Base-by-base conservation (phyloP, 2,113 vertebrate genomes). In the Brachypteracias leptosomus region DNA sequence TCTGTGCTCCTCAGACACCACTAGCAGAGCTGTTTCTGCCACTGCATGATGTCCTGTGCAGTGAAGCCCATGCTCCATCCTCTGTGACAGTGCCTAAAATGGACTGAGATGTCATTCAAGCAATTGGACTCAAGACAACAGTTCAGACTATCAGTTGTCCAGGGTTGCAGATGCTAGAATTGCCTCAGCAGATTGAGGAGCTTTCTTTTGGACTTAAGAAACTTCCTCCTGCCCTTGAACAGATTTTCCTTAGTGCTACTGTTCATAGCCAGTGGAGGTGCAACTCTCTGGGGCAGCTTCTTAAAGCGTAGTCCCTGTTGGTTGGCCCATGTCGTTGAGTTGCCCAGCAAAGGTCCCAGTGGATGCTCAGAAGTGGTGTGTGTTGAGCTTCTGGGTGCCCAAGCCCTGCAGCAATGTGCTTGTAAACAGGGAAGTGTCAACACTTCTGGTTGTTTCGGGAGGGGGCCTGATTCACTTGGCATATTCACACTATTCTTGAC, bases 31-130 rank as follows among this genome's bases (percentile, higher is more conserved):
- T 62, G 18, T 78, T 77, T 55, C 44, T 85, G 31, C 38, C 36
- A 35, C 36, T 3, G 3, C 19, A 24, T 0, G 0, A 8, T 46
- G 65, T 61, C 47, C 61, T 35, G 11, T 67, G 61, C 0, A 3
- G 35, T 65, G 72, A 87, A 61, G 52, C 46, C 57, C 21, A 2
- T 19, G 13, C 22, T 89, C 28, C 19, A 18, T 87, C 24, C 51
- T 51, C n/a, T 80, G 46, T 88, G 72, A 38, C 51, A 62, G 33
- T 70, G 36, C 25, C 28, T 71, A 24, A 57, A 71, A 62, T 33
- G 61, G 59, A 70, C 65, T 19, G 47, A 76, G n/a, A 19, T 82
- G 66, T 42, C 31, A 7, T 57, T 78, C 36, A 47, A 52, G 29
- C 61, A 24, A 38, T 89, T 55, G 25, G 46, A 49, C 58, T 90